Evolutionary conservation across 2,888 invertebrate species (phyloP).

Genomic region (Heliconius charithonia): DNA sequence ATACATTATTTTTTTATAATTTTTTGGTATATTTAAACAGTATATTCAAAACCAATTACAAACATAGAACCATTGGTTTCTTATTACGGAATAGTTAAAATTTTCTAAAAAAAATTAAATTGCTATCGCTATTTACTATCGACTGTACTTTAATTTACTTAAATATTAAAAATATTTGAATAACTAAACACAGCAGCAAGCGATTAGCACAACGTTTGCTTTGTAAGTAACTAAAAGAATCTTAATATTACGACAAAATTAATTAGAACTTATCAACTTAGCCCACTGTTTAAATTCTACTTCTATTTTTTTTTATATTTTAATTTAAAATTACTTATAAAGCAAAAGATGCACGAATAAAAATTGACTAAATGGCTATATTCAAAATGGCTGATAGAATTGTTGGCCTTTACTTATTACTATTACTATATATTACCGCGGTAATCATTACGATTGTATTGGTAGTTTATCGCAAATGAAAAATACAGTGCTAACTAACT

Average conservation of each 20-base stretch:
- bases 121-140: slow-evolving; percentile 46
- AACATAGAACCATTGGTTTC: slow-evolving; percentile 48
- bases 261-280: not conserved
- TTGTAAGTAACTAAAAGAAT: not conserved
- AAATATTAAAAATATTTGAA: not conserved
- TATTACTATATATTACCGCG: slow-evolving; percentile 18
- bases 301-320: not conserved
- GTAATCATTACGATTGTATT: slow-evolving; percentile 1
- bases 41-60: slow-evolving; percentile 56
- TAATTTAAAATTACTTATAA: slow-evolving; percentile 25
- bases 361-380: slow-evolving; percentile 13
- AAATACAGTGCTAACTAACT: slow-evolving; percentile 29
- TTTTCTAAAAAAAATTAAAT: slow-evolving; percentile 56
- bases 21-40: slow-evolving; percentile 52
- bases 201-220: slow-evolving; percentile 28
- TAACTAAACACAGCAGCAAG: slow-evolving; percentile 6
- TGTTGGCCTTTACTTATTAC: slow-evolving; percentile 28
- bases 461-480: slow-evolving; percentile 28
- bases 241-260: slow-evolving; percentile 20
- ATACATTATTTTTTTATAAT: slow-evolving; percentile 55
- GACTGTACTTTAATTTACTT: slow-evolving; percentile 29
- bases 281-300: not conserved
- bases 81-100: slow-evolving; percentile 48
- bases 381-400: slow-evolving; percentile 23
- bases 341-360: slow-evolving; percentile 35